phyloP scores from a whole-genome alignment of 2,797 vertebrate species.

The Sus cebifrons region DNA sequence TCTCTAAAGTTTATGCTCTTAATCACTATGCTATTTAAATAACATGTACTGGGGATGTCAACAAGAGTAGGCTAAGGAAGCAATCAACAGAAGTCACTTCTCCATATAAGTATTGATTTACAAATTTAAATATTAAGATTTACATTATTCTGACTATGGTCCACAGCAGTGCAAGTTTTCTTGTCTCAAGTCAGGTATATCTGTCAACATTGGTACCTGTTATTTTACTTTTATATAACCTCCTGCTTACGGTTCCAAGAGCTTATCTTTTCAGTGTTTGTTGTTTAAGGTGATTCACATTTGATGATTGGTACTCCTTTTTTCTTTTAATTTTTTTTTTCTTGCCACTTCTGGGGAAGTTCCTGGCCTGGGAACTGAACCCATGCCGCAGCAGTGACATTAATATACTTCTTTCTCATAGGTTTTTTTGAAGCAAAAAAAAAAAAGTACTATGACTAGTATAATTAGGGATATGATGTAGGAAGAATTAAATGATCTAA shows the following conservation, averaged over 20 bases:
- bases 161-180: not conserved
- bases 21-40: not conserved
- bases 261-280: not conserved
- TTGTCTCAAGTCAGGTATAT: not conserved
- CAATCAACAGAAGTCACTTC: constrained; percentile 13
- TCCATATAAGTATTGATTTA: not conserved
- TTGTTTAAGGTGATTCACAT: constrained; percentile 25
- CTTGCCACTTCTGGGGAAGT: too few species aligned
- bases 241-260: not conserved
- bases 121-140: not conserved
- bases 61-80: not conserved
- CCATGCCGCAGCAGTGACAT: not conserved
- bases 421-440: not conserved
- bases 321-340: too few species aligned
- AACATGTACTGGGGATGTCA: not conserved
- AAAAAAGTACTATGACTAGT: not conserved
- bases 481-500: not conserved
- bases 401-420: not conserved
- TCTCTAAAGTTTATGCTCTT: not conserved
- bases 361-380: too few species aligned
- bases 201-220: not conserved
- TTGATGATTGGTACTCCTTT: not conserved
- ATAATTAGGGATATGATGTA: not conserved
- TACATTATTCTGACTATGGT: not conserved
- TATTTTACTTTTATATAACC: not conserved